Evolutionary conservation across 2,113 vertebrate genomes (phyloP).

Genomic region (Phycodurus eques): DNA sequence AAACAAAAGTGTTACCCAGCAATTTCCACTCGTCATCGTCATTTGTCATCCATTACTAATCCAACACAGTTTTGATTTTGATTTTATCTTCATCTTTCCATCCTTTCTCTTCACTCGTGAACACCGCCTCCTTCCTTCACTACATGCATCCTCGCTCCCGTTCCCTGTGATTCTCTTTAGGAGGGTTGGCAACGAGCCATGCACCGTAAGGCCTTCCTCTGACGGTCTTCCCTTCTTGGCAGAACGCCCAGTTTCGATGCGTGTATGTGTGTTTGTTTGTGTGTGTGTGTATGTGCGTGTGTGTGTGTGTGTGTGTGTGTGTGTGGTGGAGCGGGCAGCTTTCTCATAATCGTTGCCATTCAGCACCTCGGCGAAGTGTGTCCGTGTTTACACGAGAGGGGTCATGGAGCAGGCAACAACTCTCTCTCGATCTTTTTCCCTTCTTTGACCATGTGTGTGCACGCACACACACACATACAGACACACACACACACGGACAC

Average conservation of each 20-base stretch:
- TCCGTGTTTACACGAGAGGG: conserved; percentile 73
- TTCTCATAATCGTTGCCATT: conserved; percentile 73
- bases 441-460: conserved; percentile 8
- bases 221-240: conserved; percentile 75
- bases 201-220: conserved; percentile 57
- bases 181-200: conserved; percentile 64
- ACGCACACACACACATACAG: not conserved
- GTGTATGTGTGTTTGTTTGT: conserved; percentile 33
- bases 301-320: conserved; percentile 40
- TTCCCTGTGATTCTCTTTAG: conserved; percentile 36
- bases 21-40: not conserved
- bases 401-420: conserved; percentile 73
- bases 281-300: conserved; percentile 38
- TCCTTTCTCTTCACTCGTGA: not conserved
- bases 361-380: conserved; percentile 72
- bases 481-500: not conserved
- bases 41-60: not conserved
- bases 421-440: conserved; percentile 34
- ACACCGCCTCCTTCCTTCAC: no score
- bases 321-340: conserved; percentile 39
- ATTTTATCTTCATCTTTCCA: not conserved
- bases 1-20: not conserved
- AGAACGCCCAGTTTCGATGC: conserved; percentile 54
- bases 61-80: not conserved
- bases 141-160: not conserved